Base-by-base conservation (phyloP, 2,113 vertebrate genomes). In the Corythornis madagascariensis region DNA sequence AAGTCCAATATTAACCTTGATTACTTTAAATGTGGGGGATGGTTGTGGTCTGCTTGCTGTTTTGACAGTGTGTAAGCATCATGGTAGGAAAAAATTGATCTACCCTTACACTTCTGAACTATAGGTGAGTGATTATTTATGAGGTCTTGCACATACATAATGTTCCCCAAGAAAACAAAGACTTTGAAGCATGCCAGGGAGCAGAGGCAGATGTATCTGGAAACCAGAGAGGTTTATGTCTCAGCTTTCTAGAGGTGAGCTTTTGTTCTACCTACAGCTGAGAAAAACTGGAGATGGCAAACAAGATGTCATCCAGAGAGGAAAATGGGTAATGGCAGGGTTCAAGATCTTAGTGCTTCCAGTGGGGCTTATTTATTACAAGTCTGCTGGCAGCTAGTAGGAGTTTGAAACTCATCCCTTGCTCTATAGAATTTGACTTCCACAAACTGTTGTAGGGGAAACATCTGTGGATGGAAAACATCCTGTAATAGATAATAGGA, bases 401-500 rank as follows among this genome's bases (percentile, higher is more conserved):
- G 10, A 48, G 67, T 67, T 89, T 77, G 47, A 40, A 84, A 48
- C 71, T 75, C 33, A 15, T 75, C 48, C 47, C 87, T 92, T 76
- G 59, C 71, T 11, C 50, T 28, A 22, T 8, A 76, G 86, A 78
- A 82, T 42, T 79, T 83, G 66, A 72, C 74, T 92, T 93, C 83
- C 66, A 66, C 59, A 45, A 82, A 84, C 81, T 91, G 59, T 59
- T 85, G 24, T 28, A 57, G 67, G 71, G 95, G 94, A 95, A 96
- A 89, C 95, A 88, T 86, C 95, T 96, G 95, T 45, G 56, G 55
- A 26, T 76, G 61, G 59, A 70, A 89, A 96, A 89, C n/a, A 66
- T 93, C 91, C 92, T 91, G 64, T 71, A 71, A 29, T 33, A 74
- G 85, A 94, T 87, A 92, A 93, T 89, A 40, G 24, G 31, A 74